phyloP scores from a whole-genome alignment of 2,113 vertebrate species.

The Brachyhypopomus gauderio region DNA sequence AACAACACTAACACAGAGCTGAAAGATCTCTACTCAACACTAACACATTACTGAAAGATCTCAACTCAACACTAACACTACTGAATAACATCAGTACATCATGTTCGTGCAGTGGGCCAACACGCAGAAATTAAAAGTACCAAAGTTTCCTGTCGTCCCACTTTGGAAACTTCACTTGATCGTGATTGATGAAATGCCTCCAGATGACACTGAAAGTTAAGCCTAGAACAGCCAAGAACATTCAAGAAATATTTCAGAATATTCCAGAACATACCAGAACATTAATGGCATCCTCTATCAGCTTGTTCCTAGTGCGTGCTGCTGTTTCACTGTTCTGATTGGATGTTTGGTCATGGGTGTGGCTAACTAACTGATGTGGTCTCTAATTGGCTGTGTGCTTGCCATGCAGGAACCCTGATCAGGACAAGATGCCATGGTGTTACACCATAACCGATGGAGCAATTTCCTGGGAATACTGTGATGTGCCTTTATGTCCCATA shows the following conservation, averaged over 20 bases:
- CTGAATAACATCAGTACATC: not conserved
- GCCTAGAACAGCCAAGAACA: too few relatives aligned
- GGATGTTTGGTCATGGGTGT: too few relatives aligned
- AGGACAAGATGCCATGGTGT: constrained; percentile 88
- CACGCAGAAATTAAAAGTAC: too few relatives aligned
- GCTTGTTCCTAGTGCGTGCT: too few relatives aligned
- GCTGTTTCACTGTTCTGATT: not conserved
- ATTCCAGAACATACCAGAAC: not conserved
- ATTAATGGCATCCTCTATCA: constrained; percentile 62
- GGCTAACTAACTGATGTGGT: not conserved
- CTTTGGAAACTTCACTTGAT: too few relatives aligned
- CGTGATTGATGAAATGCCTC: too few relatives aligned
- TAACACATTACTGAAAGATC: not conserved
- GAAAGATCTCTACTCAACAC: not conserved
- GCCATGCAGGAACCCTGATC: constrained; percentile 85
- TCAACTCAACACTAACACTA: too few relatives aligned
- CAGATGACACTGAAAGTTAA: not conserved
- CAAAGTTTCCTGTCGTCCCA: too few relatives aligned
- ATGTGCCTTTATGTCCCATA: constrained; percentile 72
- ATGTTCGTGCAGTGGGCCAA: not conserved
- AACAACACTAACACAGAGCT: not conserved
- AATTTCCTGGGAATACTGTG: constrained; percentile 91
- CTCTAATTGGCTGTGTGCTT: constrained; percentile 24
- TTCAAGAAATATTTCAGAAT: too few relatives aligned
- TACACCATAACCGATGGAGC: constrained; percentile 78